Percentiles rank a stretch among this genome's conserved stretches.
phyloP scores from a whole-genome alignment of 2,888 invertebrate genomes.

The Meteorus cinctellus region DNA sequence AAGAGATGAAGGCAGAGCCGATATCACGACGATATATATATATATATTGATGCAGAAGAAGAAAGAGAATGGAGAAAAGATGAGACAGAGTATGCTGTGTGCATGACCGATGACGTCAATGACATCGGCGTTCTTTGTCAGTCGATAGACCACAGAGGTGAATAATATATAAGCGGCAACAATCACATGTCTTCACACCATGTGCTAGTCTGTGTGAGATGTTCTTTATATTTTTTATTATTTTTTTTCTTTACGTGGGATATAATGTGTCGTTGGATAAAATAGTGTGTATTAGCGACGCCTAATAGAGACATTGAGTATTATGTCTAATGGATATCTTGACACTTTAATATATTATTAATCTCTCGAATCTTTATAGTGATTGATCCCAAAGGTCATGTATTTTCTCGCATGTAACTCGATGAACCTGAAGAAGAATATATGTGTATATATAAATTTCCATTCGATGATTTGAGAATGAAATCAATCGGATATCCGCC shows the following conservation, averaged over 20 bases:
- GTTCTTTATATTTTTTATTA: constrained; percentile 31
- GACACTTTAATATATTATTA: constrained; percentile 52
- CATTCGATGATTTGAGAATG: constrained; percentile 11
- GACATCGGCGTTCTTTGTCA: constrained; percentile 53
- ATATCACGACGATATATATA: not conserved
- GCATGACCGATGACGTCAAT: constrained; percentile 51
- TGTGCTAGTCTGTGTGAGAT: not conserved
- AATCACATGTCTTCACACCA: constrained; percentile 12
- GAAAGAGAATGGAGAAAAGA: constrained; percentile 12
- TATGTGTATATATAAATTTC: not conserved
- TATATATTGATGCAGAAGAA: not conserved
- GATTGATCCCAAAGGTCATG: constrained; percentile 22
- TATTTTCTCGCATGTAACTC: not conserved
- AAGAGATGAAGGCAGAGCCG: not conserved
- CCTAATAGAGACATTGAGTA: constrained; percentile 57
- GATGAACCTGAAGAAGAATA: not conserved
- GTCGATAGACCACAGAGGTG: constrained; percentile 39
- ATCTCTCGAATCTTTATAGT: constrained; percentile 47
- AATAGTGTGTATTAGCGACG: constrained; percentile 42
- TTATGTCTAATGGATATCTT: constrained; percentile 51
- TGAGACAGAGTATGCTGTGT: constrained; percentile 33
- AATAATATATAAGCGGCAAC: constrained; percentile 32
- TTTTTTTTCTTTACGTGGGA: constrained; percentile 21
- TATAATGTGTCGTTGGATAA: constrained; percentile 23
- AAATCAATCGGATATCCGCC: constrained; percentile 11